Base-by-base conservation (phyloP, 2,797 vertebrate species). In the Xyrichtys novacula region DNA sequence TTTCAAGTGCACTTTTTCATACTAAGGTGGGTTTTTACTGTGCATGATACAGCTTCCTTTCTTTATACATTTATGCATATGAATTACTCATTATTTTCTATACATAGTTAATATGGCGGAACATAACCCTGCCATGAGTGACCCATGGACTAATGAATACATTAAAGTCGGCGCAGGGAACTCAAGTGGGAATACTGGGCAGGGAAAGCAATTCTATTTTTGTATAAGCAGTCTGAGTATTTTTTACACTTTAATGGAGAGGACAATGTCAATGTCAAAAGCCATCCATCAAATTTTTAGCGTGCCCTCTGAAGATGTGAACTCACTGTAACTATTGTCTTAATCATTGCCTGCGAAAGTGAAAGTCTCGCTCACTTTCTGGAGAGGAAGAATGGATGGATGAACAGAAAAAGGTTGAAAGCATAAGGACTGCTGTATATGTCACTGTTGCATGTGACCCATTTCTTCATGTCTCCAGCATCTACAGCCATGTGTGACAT, bases 81-180 rank as follows among this genome's bases (percentile, higher is more conserved):
- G 66, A 49, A 67, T 75, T 65, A 63, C 46, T 89, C 74, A 82
- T 89, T 86, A 84, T 84, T 80, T 81, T 78, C 50, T 64, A 72
- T 82, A 83, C 42, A 68, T 64, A 64, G 59, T 63, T 80, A 81
- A 86, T 66, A 81, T 63, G 49, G 75, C 16, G 19, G 65, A 85
- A 83, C 83, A 76, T 74, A 75, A 68, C 44, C 59, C 78, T 80
- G 77, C 50, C 77, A 69, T 29, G 75, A 81, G 63, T 81, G 76
- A 87, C 81, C 44, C 66, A 48, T 56, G 48, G 49, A 67, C 81
- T 77, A 81, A 85, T 88, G 77, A 82, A 81, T 66, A 67, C 60
- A 76, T 80, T 73, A 68, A 40, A 80, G 54, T 43, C 63, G 48
- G 77, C 65, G 75, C 7, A 7, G 43, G 38, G 49, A 61, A 80